A percentile compares a stretch with the other conserved stretches of the same genome.
phyloP scores from a whole-genome alignment of 2,797 vertebrate species.

The Zenarchopterus dispar region DNA sequence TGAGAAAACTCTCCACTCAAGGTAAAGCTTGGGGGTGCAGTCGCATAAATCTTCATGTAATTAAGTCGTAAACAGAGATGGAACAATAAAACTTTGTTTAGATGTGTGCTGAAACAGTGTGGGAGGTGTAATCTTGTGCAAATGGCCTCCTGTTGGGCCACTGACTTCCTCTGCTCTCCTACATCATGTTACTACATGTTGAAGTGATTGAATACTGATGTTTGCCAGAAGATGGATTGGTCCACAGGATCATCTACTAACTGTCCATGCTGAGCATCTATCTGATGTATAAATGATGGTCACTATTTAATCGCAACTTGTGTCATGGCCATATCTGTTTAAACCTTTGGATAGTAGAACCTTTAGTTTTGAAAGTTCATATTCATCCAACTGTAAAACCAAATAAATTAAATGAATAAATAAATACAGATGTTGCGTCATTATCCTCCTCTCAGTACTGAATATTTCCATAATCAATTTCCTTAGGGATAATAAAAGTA shows the following conservation, averaged over 20 bases:
- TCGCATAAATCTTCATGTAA: slow-evolving; percentile 64
- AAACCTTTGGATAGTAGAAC: not conserved
- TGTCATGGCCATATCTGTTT: slow-evolving; percentile 4
- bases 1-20: slow-evolving; percentile 49
- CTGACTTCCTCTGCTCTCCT: slow-evolving; percentile 2
- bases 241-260: slow-evolving; percentile 22
- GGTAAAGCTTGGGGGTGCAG: slow-evolving; percentile 45
- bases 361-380: not conserved
- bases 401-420: no score
- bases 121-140: slow-evolving; percentile 23
- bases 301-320: slow-evolving; percentile 4
- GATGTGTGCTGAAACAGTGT: slow-evolving; percentile 38
- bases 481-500: no score
- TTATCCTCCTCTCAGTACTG: no score
- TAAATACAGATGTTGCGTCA: no score
- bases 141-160: slow-evolving; percentile 19
- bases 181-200: slow-evolving; percentile 15
- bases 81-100: slow-evolving; percentile 64
- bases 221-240: slow-evolving; percentile 35
- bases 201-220: slow-evolving; percentile 26
- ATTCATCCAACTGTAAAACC: no score
- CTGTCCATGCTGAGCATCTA: slow-evolving; percentile 41
- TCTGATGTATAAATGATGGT: slow-evolving; percentile 39
- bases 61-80: slow-evolving; percentile 59
- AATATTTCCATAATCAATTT: no score